Base-by-base conservation (phyloP, 2,113 vertebrate species). In the Leptobrachium ailaonicum region DNA sequence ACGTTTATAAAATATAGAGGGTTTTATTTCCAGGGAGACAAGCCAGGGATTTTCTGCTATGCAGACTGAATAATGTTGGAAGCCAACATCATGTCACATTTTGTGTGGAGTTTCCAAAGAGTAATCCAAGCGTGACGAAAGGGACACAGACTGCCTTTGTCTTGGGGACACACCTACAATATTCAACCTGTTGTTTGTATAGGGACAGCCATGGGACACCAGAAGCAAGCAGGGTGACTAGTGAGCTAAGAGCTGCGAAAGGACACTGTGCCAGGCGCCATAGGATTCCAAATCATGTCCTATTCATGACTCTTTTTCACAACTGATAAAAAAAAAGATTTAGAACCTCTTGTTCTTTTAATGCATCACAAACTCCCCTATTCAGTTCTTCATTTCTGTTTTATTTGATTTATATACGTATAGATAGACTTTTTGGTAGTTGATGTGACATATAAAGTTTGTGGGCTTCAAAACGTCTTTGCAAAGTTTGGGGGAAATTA, bases 81-180 rank as follows among this genome's bases (percentile, higher is more conserved):
- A 94, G 91, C 89, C 92, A 92, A 92, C 91, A 91, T 87, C 88
- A 88, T 91, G 94, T 92, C 93, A 93, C 94, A 92, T 91, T 93
- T 92, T 94, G 93, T 94, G 92, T 88, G 89, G 87, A 82, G 89
- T 93, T 90, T 95, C 84, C 89, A 94, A 95, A 95, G 93, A 91
- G 89, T 83, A 93, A 93, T 93, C 91, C 93, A 91, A 93, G 96
- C 97, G 95, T 98, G 94, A 94, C 95, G 93, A 98, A 98, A 97
- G 95, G 94, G 95, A 99, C 96, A 98, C 96, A 98, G 97, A 98
- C 94, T 88, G 88, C 94, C 92, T 93, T 98, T 99, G 97, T 98
- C 88, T 88, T 79, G 9, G 91, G 92, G 95, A 96, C 97, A 92
- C 91, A 95, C 95, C 95, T 96, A 97, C 97, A 97, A 98, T 97